Evolutionary conservation across 2,888 invertebrate species (phyloP).

Genomic region (Polydrusus pterygomalis): DNA sequence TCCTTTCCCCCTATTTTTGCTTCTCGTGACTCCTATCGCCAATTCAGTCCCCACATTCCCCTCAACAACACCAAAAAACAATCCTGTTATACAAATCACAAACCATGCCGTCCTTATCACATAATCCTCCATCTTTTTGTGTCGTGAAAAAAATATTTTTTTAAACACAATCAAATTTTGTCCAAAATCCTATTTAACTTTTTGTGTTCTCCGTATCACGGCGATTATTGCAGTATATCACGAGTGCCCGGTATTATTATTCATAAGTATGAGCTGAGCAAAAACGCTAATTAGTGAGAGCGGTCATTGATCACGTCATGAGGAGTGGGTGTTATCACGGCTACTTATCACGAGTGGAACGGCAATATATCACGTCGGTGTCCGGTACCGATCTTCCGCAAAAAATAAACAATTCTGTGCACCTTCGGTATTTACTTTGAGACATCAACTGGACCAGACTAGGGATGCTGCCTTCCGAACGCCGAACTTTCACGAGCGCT

Average conservation of each 20-base stretch:
- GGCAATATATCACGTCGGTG: conserved; percentile 53
- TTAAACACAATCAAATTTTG: neutral
- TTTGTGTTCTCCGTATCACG: neutral
- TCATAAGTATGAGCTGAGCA: conserved; percentile 1
- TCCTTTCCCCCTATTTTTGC: conserved; percentile 85
- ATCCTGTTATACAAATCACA: conserved; percentile 43
- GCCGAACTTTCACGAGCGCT: conserved; percentile 39
- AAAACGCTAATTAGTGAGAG: conserved; percentile 15
- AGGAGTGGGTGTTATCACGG: conserved; percentile 34
- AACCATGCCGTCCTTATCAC: conserved; percentile 46
- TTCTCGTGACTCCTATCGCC: conserved; percentile 63
- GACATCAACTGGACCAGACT: conserved; percentile 53
- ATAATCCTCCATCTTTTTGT: conserved; percentile 33
- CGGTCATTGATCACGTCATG: conserved; percentile 28
- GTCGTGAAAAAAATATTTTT: conserved; percentile 2
- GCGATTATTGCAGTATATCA: neutral
- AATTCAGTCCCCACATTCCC: conserved; percentile 62
- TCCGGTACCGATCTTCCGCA: conserved; percentile 56
- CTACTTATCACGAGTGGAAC: conserved; percentile 39
- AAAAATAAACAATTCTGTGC: conserved; percentile 57
- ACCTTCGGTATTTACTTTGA: conserved; percentile 56
- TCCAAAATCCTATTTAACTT: too few species aligned
- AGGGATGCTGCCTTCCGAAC: conserved; percentile 53
- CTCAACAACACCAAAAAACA: conserved; percentile 51
- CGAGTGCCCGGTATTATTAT: neutral